phyloP scores from a whole-genome alignment of 2,113 vertebrate genomes.

The Muscicapa adusta region DNA sequence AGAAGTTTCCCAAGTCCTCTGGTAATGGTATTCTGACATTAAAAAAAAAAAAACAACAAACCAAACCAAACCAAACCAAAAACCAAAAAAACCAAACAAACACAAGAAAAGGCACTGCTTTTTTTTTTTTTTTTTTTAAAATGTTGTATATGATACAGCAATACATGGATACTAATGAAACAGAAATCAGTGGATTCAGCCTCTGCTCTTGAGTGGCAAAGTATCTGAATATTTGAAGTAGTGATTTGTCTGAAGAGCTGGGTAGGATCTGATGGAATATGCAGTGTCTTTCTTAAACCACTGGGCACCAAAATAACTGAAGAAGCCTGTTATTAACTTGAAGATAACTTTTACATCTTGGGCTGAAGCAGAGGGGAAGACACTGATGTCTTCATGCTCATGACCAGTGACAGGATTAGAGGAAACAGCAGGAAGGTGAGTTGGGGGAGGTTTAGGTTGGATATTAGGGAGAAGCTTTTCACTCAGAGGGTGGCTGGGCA shows the following conservation, averaged over 20 bases:
- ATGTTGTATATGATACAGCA: neutral
- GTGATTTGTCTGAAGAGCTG: neutral
- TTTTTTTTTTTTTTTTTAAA: neutral
- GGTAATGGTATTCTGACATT: neutral
- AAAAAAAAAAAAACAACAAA: neutral
- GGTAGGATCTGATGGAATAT: neutral
- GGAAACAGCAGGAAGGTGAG: neutral
- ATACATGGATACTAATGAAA: neutral
- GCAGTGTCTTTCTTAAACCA: neutral
- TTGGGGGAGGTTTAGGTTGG: neutral
- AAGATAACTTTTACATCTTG: neutral
- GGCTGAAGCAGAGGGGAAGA: neutral
- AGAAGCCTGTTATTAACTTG: neutral
- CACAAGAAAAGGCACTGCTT: neutral
- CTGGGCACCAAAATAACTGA: neutral
- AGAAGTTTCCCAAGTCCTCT: neutral
- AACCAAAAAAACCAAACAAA: neutral
- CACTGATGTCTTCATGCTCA: neutral
- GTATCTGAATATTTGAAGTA: neutral
- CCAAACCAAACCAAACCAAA: too few species aligned
- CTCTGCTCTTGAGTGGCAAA: neutral
- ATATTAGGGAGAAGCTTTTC: neutral
- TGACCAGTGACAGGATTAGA: neutral
- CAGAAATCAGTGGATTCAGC: neutral
- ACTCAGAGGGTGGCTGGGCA: rapidly evolving